Evolutionary conservation across 2,797 vertebrate species (phyloP), one percentile per base, ranked within the genome.

Genomic region (Oryzias dopingdopingensis): DNA sequence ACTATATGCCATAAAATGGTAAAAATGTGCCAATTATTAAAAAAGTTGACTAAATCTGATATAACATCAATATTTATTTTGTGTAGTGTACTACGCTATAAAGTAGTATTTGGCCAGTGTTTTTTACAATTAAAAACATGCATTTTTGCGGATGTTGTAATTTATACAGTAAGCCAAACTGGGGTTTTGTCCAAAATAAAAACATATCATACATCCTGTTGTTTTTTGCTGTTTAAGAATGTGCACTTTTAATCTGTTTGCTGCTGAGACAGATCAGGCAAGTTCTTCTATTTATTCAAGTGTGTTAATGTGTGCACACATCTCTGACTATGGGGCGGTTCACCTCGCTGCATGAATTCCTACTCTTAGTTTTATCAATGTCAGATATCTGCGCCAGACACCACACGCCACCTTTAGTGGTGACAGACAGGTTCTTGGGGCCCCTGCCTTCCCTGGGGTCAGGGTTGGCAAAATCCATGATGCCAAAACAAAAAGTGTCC

Each of bases 361-460:
- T 65, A 82, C 78, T 86, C 71, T 37, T 68, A 83, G 78, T 63
- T 81, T 86, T 83, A 89, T 90, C 74, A 85, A 75, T 87, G 88
- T 86, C 85, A 84, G 69, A 82, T 76, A 78, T 81, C 74, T 80
- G 62, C 16, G 88, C 82, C 90, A 89, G 90, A 70, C 80, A 52
- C 89, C 70, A 75, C 68, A 80, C 61, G 81, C 55, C 2, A 55
- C 76, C 77, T 77, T 87, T 63, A 59, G 60, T 65, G 59, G 67
- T 90, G 88, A 90, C 65, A 54, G 90, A 88, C 86, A 85, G 76
- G 72, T 86, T 84, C 61, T 73, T 78, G 77, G 66, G 79, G 65
- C 49, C 46, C 40, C 65, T 52, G 53, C 65, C 55, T 68, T 70
- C 58, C 81, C 76, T 22, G 74, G 82, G 84, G 80, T 82, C 76